Evolutionary conservation across 2,113 vertebrate species (phyloP), one percentile per base, ranked within the genome.

Genomic region (Thermophis baileyi): DNA sequence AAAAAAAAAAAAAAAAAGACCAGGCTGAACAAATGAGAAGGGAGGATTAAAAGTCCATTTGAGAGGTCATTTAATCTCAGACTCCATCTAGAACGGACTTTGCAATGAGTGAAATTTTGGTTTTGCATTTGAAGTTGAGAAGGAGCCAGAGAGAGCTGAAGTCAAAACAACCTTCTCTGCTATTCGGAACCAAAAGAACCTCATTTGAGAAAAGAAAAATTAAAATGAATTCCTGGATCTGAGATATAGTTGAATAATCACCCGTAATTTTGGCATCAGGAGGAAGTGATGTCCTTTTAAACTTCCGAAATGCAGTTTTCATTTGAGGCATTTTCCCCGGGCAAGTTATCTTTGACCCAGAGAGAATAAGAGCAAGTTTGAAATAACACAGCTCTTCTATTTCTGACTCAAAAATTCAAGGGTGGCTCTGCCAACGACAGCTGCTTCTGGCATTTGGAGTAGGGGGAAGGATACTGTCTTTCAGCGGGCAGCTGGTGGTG

Each of bases 331-430:
- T 81, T 81, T 81, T 44, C 3, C 18, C 2, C 1, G 2, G 18
- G 18, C 18, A 60, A 30, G 92, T 92, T 96, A 96, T 96, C 96
- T 96, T 94, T 95, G 93, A 94, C 53, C 93, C 93, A 93, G 74
- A 94, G 86, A 94, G 57, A 12, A 25, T 24, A 24, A 16, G 47
- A 47, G 6, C 94, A 95, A 93, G 55, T 74, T 51, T 55, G 51
- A 57, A 94, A 96, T 97, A 98, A 98, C 98, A 97, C 93, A 35
- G 92, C 95, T 92, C 91, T 93, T 95, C 98, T 98, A 98, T 98
- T 98, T 96, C 92, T 94, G 95, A 98, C 92, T 90, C 85, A 50
- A 94, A 97, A 97, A 98, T 97, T 97, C 95, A 93, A 96, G 96
- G 96, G 96, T 57, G 93, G 96, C 93, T 96, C 95, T 89, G 89